phyloP scores from a whole-genome alignment of 2,888 invertebrate species.

The Amaurobius ferox region DNA sequence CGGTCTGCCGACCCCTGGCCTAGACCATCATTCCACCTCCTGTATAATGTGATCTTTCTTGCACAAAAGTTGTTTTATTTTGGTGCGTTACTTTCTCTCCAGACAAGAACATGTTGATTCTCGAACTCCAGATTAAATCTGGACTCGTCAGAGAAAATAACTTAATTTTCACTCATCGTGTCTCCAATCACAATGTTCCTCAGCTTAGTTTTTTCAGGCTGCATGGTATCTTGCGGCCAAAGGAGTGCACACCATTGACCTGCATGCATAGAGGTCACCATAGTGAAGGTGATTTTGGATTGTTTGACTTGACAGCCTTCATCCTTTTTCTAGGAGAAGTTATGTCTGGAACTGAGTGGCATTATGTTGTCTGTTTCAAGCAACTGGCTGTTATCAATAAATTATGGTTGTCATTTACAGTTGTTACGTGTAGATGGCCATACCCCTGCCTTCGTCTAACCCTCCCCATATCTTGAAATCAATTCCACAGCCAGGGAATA shows the following conservation, averaged over 20 bases:
- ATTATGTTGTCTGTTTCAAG: too few relatives aligned
- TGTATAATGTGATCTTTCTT: not conserved
- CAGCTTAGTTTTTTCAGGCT: not conserved
- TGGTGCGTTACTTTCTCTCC: not conserved
- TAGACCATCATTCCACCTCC: not conserved
- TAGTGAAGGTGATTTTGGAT: not conserved
- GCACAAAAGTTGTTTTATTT: not conserved
- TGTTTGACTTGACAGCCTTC: not conserved
- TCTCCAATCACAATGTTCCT: not conserved
- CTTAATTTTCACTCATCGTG: not conserved
- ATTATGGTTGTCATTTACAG: too few relatives aligned
- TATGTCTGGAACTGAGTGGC: not conserved
- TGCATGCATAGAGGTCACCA: not conserved
- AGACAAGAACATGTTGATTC: not conserved
- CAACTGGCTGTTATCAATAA: too few relatives aligned
- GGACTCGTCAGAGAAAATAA: not conserved
- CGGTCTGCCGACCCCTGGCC: too few relatives aligned
- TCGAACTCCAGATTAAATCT: not conserved
- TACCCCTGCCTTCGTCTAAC: too few relatives aligned
- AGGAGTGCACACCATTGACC: not conserved
- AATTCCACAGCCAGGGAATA: not conserved
- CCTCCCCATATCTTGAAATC: not conserved
- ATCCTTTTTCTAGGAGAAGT: not conserved
- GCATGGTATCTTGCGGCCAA: slow-evolving; percentile 11
- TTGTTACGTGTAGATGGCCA: too few relatives aligned